Percentiles rank a stretch among this genome's conserved stretches.
phyloP scores from a whole-genome alignment of 2,113 vertebrate genomes.

The Aix galericulata region DNA sequence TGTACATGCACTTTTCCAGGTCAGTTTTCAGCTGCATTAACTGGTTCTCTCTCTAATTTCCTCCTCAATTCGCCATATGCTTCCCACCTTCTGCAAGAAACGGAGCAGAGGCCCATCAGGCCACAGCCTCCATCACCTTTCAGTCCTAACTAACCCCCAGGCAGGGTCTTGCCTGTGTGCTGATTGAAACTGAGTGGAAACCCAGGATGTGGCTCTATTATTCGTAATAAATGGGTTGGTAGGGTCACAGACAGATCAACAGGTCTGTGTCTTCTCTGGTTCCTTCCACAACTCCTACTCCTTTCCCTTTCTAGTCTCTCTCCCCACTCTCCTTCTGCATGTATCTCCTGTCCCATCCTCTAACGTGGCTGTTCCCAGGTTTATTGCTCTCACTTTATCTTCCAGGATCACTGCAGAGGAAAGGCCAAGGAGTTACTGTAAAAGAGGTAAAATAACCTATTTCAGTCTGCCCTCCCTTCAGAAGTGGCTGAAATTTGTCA shows the following conservation, averaged over 20 bases:
- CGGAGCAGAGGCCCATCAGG: not conserved
- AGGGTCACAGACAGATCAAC: not conserved
- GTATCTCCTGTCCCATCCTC: not conserved
- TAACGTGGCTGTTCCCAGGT: not conserved
- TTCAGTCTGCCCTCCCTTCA: not conserved
- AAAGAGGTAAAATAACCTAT: not conserved
- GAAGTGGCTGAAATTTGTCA: not conserved
- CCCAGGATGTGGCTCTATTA: not conserved
- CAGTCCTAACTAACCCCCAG: not conserved
- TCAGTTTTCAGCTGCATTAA: not conserved
- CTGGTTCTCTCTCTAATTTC: not conserved
- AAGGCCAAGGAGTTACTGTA: not conserved
- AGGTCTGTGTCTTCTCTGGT: not conserved
- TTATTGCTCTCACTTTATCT: not conserved
- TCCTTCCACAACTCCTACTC: not conserved
- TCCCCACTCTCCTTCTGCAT: not conserved
- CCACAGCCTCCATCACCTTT: not conserved
- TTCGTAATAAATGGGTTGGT: not conserved
- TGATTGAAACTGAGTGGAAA: not conserved
- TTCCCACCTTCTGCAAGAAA: not conserved
- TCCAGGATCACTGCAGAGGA: not conserved
- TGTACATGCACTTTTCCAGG: not conserved
- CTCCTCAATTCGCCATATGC: not conserved
- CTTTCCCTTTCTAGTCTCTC: not conserved
- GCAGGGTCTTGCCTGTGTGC: not conserved